A percentile compares a stretch with the other conserved stretches of the same genome.
phyloP scores from a whole-genome alignment of 2,113 vertebrate genomes.

The Coregonus clupeaformis region DNA sequence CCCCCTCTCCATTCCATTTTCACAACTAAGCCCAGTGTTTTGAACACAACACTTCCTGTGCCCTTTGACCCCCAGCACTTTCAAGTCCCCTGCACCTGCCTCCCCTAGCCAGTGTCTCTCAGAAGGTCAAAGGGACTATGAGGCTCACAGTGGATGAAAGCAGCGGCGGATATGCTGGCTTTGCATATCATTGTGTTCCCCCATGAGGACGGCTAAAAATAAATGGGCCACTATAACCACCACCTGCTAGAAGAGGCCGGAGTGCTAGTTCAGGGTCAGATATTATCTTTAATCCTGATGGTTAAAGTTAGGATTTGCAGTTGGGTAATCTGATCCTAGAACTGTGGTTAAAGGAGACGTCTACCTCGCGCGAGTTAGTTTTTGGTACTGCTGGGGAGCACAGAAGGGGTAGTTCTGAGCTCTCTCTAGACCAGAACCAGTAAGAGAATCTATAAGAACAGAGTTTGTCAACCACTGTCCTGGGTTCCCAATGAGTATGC shows the following conservation, averaged over 20 bases:
- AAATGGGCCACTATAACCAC: background rate
- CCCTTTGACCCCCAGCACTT: background rate
- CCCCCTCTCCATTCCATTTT: background rate
- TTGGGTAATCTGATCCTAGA: too few species aligned
- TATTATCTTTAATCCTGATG: too few species aligned
- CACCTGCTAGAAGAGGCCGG: constrained; percentile 3
- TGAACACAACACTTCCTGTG: background rate
- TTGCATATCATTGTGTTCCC: constrained; percentile 10
- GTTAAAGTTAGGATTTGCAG: too few species aligned
- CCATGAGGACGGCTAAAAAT: constrained; percentile 8
- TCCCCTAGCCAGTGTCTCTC: background rate
- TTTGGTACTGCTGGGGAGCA: too few species aligned
- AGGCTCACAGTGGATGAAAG: background rate
- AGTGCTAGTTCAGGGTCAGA: too few species aligned
- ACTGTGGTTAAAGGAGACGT: too few species aligned
- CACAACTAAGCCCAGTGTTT: background rate
- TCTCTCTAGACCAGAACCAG: too few species aligned
- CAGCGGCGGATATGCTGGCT: constrained; percentile 3
- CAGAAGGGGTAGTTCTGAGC: too few species aligned
- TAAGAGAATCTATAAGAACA: too few species aligned
- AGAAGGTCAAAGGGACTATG: background rate
- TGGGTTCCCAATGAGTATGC: background rate
- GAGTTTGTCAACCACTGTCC: background rate
- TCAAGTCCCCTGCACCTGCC: constrained; percentile 9
- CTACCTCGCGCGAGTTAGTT: too few species aligned